Evolutionary conservation across 30 jellyfish, hydroid and myxozoan genomes (phyloP).

Genomic region (Pelagia noctiluca): DNA sequence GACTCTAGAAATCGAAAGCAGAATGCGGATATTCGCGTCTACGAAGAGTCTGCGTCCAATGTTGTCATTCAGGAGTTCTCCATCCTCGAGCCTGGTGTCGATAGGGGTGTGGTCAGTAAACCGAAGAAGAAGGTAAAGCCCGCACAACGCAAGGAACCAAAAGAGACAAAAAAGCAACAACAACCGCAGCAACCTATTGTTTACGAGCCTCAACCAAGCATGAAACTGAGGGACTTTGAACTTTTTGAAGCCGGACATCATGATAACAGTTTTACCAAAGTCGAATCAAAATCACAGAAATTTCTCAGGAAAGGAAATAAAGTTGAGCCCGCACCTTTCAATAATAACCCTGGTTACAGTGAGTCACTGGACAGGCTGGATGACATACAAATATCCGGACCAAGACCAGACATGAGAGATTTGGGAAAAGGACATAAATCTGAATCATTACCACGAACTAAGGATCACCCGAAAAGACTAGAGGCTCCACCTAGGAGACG

Average conservation of each 20-base stretch:
- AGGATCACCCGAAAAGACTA: constrained; percentile 38
- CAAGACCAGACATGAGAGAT: constrained; percentile 88
- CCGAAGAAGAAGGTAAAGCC: constrained; percentile 35
- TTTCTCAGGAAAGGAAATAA: constrained; percentile 63
- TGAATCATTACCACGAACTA: constrained; percentile 22
- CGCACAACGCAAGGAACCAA: constrained; percentile 37
- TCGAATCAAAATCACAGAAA: constrained; percentile 60
- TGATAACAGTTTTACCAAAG: constrained; percentile 59
- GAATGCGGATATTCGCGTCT: constrained; percentile 43
- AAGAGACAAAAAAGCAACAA: constrained; percentile 44
- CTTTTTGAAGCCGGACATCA: constrained; percentile 11
- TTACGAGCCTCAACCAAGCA: constrained; percentile 30
- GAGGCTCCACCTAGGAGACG: constrained; percentile 56
- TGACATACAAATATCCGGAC: constrained; percentile 97
- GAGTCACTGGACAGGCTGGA: constrained; percentile 87
- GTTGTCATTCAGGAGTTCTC: constrained; percentile 65
- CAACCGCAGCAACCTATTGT: constrained; percentile 40
- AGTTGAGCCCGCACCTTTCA: constrained; percentile 72
- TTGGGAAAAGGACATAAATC: background rate
- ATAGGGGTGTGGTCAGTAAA: constrained; percentile 15
- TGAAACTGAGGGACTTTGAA: constrained; percentile 38
- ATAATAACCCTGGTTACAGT: background rate
- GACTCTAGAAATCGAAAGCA: constrained; percentile 57
- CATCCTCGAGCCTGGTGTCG: constrained; percentile 56
- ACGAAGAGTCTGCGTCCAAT: constrained; percentile 69